Evolutionary conservation across 2,888 invertebrate species (phyloP).

Genomic region (Aspidapion aeneum): DNA sequence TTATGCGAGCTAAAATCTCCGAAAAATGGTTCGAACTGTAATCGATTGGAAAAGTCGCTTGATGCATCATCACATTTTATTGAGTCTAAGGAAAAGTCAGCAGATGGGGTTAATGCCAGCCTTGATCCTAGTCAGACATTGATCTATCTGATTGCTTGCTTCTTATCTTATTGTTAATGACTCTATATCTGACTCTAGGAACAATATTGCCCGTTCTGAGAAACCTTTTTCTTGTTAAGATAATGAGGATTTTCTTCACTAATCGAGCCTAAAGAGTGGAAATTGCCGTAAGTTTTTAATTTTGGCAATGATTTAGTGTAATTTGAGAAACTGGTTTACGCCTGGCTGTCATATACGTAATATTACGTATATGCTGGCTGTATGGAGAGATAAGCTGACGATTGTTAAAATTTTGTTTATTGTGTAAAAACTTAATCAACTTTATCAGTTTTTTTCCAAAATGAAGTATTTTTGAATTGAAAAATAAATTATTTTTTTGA

Average conservation of each 20-base stretch:
- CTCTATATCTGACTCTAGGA: slow-evolving; percentile 55
- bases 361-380: too few relatives aligned
- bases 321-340: too few relatives aligned
- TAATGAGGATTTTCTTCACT: slow-evolving; percentile 26
- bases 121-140: slow-evolving; percentile 36
- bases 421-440: slow-evolving; percentile 61
- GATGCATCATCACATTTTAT: slow-evolving; percentile 45
- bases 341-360: too few relatives aligned
- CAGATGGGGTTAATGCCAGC: slow-evolving; percentile 40
- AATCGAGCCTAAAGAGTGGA: too few relatives aligned
- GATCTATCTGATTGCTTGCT: slow-evolving; percentile 39
- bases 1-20: slow-evolving; percentile 35
- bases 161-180: slow-evolving; percentile 40
- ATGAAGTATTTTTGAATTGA: too few relatives aligned
- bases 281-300: too few relatives aligned
- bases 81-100: slow-evolving; percentile 44
- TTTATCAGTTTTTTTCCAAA: too few relatives aligned
- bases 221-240: slow-evolving; percentile 33
- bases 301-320: too few relatives aligned
- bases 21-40: slow-evolving; percentile 43
- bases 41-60: slow-evolving; percentile 42
- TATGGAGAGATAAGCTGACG: slow-evolving; percentile 43
- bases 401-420: slow-evolving; percentile 63
- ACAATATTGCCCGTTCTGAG: slow-evolving; percentile 46
- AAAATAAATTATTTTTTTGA: too few relatives aligned